Evolutionary conservation across 2,797 vertebrate genomes (phyloP).

Genomic region (Ispidina lecontei): DNA sequence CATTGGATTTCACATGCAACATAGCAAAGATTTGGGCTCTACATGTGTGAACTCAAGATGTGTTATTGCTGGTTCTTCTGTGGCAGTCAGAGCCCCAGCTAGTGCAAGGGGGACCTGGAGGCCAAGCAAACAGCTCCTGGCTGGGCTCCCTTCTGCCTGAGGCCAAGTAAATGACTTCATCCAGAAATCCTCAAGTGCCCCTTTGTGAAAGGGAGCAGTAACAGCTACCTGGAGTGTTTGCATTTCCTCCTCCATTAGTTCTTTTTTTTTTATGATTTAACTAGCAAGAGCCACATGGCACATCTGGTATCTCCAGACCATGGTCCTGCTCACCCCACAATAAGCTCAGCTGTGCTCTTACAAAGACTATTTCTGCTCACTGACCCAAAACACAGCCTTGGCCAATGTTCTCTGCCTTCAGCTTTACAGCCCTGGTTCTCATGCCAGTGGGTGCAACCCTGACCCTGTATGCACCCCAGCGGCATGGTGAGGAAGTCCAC

Average conservation of each 20-base stretch:
- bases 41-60: neutral
- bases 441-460: fast-evolving
- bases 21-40: neutral
- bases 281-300: neutral
- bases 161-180: neutral
- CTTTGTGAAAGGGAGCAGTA: neutral
- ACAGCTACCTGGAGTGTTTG: fast-evolving
- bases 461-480: neutral
- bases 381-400: neutral
- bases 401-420: neutral
- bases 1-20: fast-evolving
- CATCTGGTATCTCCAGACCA: neutral
- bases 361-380: neutral
- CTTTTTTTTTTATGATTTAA: neutral
- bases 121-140: neutral
- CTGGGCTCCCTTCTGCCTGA: neutral
- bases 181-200: neutral
- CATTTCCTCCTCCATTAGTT: neutral
- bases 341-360: neutral
- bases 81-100: neutral
- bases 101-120: neutral
- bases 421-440: neutral
- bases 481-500: fast-evolving
- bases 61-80: neutral
- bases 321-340: neutral